A percentile compares a stretch with the other conserved stretches of the same genome.
Evolutionary conservation across 2,888 invertebrate genomes (phyloP).

Genomic region (Acanthacorydalis orientalis): DNA sequence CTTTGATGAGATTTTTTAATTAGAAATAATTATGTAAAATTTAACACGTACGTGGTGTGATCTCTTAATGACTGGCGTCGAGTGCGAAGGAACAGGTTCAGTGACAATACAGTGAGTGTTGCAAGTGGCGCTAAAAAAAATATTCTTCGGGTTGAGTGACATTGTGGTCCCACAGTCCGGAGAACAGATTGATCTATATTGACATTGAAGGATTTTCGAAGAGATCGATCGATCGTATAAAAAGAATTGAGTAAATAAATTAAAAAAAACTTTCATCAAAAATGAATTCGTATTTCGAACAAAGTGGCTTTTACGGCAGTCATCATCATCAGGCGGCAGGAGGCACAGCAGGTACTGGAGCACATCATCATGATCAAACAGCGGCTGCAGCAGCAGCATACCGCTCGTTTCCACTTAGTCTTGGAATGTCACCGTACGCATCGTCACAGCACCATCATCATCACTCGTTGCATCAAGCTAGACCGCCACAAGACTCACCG

Average conservation of each 20-base stretch:
- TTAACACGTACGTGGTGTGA: too few species aligned
- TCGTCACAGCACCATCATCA: slow-evolving; percentile 60
- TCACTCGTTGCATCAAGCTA: slow-evolving; percentile 48
- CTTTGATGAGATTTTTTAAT: too few species aligned
- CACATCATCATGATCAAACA: slow-evolving; percentile 57
- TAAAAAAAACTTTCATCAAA: slow-evolving; percentile 18
- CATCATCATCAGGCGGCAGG: slow-evolving; percentile 71
- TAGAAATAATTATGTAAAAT: too few species aligned
- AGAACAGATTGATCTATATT: background rate
- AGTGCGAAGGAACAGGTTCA: too few species aligned
- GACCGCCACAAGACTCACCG: slow-evolving; percentile 78
- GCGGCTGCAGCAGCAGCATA: slow-evolving; percentile 52
- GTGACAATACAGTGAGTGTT: too few species aligned
- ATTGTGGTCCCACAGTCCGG: background rate
- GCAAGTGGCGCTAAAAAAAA: too few species aligned
- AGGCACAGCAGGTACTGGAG: slow-evolving; percentile 38
- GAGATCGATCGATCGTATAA: slow-evolving; percentile 1
- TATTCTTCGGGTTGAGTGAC: too few species aligned
- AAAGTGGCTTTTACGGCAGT: slow-evolving; percentile 86
- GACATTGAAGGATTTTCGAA: background rate
- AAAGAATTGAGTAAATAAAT: background rate
- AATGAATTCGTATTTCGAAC: slow-evolving; percentile 95
- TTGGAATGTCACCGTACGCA: slow-evolving; percentile 59
- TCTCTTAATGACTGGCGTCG: too few species aligned
- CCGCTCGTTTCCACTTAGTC: slow-evolving; percentile 71